Base-by-base conservation (phyloP, 1,140 invertebrate species). In the Muscidifurax raptorellus region DNA sequence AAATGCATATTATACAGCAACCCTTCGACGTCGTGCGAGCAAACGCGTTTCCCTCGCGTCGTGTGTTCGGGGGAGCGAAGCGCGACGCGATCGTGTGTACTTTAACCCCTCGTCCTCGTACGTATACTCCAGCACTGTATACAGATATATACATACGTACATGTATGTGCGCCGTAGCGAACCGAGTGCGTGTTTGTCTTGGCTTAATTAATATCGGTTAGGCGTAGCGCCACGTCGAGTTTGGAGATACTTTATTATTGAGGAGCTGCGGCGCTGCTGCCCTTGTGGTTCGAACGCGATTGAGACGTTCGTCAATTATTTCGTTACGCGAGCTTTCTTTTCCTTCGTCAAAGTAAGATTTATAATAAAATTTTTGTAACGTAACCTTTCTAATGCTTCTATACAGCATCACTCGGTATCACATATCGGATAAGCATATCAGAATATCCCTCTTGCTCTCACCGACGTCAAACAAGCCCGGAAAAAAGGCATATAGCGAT, bases 1-100 rank as follows among this genome's bases (percentile, higher is more conserved):
- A 93, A 93, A 93, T 93, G 90, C 88, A 86, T 86, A 59, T 59
- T 59, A 59, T 86, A 84, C 82, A 7, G 32, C 83, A n/a, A 27
- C 36, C 22, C 40, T 77, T 77, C 47, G 47, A 32, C 71, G n/a
- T 18, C 47, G 40, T 30, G 27, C 64, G 27, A 28, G 71, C 47
- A 59, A 77, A 40, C 52, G 47, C 66, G 32, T 40, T 71, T 83
- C 69, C 36, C 80, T 13, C 59, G 25, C 36, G 25, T n/a, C 44
- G 44, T 71, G 64, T 74, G 10, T 69, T 22, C 64, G 32, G 47
- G 64, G 66, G 10, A 10, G 15, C 71, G 52, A 59, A 44, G 82
- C 69, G 59, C 74, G n/a, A 25, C 52, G 74, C 81, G 47, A 71
- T 84, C 80, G 30, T 79, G 71, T 80, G 71, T 76, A 75, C 84